phyloP scores from a whole-genome alignment of 64 coral and sea anemone genomes.

The Porites australiensis region DNA sequence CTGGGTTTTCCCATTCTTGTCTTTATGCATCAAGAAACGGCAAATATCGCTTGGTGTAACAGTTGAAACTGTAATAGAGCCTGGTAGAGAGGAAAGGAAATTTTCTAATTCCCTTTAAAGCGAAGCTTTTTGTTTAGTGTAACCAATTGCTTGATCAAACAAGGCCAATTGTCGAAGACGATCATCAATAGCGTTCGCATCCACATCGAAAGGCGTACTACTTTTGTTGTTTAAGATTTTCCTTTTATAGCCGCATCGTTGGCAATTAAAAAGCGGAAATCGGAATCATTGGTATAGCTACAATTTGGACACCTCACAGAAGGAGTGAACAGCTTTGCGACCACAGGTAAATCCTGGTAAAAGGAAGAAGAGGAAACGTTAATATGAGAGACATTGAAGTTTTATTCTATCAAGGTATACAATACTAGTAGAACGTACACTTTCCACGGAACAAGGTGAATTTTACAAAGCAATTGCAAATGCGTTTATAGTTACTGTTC shows the following conservation, averaged over 20 bases:
- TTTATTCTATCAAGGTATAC: background rate
- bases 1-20: slow-evolving; percentile 49
- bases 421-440: background rate
- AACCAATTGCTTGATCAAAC: background rate
- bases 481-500: background rate
- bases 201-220: too few species aligned
- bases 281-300: slow-evolving; percentile 31
- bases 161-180: too few species aligned
- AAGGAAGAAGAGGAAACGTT: background rate
- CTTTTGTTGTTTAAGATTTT: background rate
- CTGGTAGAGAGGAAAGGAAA: background rate
- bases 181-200: too few species aligned
- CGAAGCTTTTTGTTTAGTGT: slow-evolving; percentile 29
- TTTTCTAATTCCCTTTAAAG: background rate
- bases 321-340: too few species aligned
- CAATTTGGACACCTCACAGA: too few species aligned
- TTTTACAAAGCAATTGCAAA: background rate
- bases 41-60: slow-evolving; percentile 15
- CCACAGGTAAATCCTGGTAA: slow-evolving; percentile 15
- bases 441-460: background rate
- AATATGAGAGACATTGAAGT: background rate
- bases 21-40: slow-evolving; percentile 37
- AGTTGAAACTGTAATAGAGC: too few species aligned
- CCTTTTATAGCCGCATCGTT: slow-evolving; percentile 46
- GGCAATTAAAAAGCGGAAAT: slow-evolving; percentile 43